phyloP scores from a whole-genome alignment of 2,888 invertebrate species.

The Rotaria magnacalcarata region DNA sequence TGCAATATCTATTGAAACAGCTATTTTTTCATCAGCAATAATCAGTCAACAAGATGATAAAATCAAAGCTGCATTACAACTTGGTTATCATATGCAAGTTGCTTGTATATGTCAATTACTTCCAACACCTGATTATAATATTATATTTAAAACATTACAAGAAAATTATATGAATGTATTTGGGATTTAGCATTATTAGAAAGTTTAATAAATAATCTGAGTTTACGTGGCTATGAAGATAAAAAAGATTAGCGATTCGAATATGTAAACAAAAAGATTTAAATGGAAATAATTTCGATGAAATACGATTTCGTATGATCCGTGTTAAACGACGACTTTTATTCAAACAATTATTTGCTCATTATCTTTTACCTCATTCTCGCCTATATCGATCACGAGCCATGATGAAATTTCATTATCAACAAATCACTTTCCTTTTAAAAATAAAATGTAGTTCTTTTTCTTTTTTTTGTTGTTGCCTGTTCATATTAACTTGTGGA shows the following conservation, averaged over 20 bases:
- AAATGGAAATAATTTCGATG: slow-evolving; percentile 16
- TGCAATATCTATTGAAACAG: not conserved
- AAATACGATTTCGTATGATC: not conserved
- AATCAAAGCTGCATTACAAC: slow-evolving; percentile 9
- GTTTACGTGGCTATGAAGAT: slow-evolving; percentile 23
- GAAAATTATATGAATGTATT: slow-evolving; percentile 34
- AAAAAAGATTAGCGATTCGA: slow-evolving; percentile 31
- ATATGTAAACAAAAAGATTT: slow-evolving; percentile 32
- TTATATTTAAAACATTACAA: slow-evolving; percentile 36
- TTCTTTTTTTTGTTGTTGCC: not conserved
- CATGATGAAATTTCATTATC: not conserved
- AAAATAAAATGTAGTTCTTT: not conserved
- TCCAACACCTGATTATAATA: slow-evolving; percentile 5
- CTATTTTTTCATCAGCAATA: no score
- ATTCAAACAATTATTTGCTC: slow-evolving; percentile 10
- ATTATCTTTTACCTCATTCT: slow-evolving; percentile 28
- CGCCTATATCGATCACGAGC: slow-evolving; percentile 8
- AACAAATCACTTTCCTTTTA: not conserved
- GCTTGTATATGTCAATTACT: slow-evolving; percentile 35
- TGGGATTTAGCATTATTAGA: slow-evolving; percentile 45
- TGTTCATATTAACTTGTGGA: not conserved
- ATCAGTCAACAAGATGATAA: not conserved
- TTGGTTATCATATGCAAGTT: slow-evolving; percentile 27
- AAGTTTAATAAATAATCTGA: slow-evolving; percentile 10
- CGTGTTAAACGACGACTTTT: not conserved